Conservation (phyloP, 2,888 invertebrate species). For the Acholoe squamosa region DNA sequence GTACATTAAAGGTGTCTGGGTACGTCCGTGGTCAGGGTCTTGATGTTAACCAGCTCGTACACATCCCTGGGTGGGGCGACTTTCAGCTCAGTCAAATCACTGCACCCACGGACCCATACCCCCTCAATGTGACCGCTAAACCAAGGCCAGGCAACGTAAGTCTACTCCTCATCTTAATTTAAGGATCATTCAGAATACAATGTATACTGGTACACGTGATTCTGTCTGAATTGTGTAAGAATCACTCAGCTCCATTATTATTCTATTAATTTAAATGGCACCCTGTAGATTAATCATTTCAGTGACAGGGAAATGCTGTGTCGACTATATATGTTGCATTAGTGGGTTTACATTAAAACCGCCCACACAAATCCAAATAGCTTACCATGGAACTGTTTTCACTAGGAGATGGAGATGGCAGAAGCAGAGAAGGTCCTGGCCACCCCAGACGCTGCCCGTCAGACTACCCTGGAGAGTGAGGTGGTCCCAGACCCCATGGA, state of each 20-base stretch:
- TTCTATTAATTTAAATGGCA: no score
- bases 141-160: constrained; percentile 21
- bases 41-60: constrained; percentile 93
- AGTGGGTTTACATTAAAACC: no score
- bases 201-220: no score
- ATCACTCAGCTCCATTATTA: no score
- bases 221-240: no score
- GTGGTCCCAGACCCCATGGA: constrained; percentile 93
- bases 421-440: constrained; percentile 73
- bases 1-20: constrained; percentile 89
- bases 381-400: no score
- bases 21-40: constrained; percentile 92
- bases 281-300: no score
- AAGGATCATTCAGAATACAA: no score
- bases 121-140: constrained; percentile 67
- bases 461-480: constrained; percentile 90
- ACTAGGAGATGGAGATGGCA: constrained; percentile 63
- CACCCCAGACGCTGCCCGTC: constrained; percentile 76
- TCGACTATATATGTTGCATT: no score
- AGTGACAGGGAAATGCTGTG: no score
- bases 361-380: no score
- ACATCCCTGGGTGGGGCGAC: constrained; percentile 95
- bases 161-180: no score
- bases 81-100: constrained; percentile 93
- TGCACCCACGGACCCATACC: constrained; percentile 82